Evolutionary conservation across 2,888 invertebrate species (phyloP), one percentile per base, ranked within the genome.

Genomic region (Auanema sp.): DNA sequence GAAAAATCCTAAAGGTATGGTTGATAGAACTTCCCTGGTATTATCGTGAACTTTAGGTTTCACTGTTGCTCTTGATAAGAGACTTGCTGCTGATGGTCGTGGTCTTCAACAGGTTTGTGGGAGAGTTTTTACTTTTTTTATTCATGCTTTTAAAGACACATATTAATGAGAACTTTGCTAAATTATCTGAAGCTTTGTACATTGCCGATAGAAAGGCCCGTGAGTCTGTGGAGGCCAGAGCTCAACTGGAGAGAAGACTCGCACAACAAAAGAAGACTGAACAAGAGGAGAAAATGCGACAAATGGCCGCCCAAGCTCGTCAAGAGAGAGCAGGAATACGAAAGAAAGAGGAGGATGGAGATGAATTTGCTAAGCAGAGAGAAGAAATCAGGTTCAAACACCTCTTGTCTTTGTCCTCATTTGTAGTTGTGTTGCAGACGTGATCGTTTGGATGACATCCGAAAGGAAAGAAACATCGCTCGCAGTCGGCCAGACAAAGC

Each of bases 151-250:
- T 68, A 14, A 92, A 93, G 83, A 91, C 93, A 2, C 97, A 98
- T 84, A 94, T 99, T 63, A 98, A 97, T 84, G 98, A 99, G 84
- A 98, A 98, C 85, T 99, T 98, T 86, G 94, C 97, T 0, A 98
- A 97, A 84, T 87, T 99, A 61, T 93, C 98, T 0, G 97, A 99
- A 84, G 93, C 98, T 0, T 86, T 99, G 56, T 97, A 96, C 84
- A 96, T 98, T 77, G 97, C 98, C 1, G 98, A 98, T 84, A 87
- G 92, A 81, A 97, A 97, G 85, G 96, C 97, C 0, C 88, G 97
- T 52, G 97, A 98, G 85, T 94, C 95, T 0, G 97, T 99, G 0
- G 97, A 98, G 83, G 93, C 93, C 77, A 87, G 98, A 33, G 93
- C 96, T 0, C 93, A 96, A 83, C 87, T 98, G 1, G 97, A 98